Base-by-base conservation (phyloP, 2,888 invertebrate species). In the Listrodromus nycthemerus region DNA sequence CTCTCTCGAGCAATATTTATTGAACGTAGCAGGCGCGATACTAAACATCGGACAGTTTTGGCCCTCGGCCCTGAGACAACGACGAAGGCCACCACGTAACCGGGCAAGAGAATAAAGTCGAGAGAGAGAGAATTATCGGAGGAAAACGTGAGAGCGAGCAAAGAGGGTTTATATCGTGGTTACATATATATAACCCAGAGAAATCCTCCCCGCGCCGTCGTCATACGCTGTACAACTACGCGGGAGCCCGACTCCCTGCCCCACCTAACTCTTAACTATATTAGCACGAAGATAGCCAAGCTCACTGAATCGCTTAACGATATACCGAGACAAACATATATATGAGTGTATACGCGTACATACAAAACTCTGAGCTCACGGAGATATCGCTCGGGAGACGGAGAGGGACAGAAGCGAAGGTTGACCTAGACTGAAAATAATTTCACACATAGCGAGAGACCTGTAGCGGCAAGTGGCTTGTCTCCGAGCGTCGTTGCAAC, bases 381-480 rank as follows among this genome's bases (percentile, higher is more conserved):
- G 30, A 61, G 50, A 74, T 70, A 83, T 79, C 83, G 30, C 19
- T 30, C 24, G 70, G 65, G 61, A 73, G 73, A 50, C 27, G n/a
- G 70, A 66, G 41, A 89, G 86, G 85, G 84, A 87, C 61, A 85
- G 85, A 86, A 77, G 76, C 70, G 91, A 92, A 92, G 91, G 91
- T 91, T 92, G 90, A 88, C 88, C 89, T 89, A 89, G 90, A 89
- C 92, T 91, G 90, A 92, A 92, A 92, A 92, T 92, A 93, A 90
- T 88, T 90, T 88, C 82, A 87, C 89, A 88, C 80, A 77, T 73
- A 75, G 63, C 50, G 24, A 27, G 58, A 90, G 90, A 90, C 91
- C 69, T 33, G 37, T 65, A 74, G 78, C 70, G 30, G 48, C 16
- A 19, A 67, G 45, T 50, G n/a, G 16, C 50, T 24, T 24, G n/a